A percentile compares a stretch with the other conserved stretches of the same genome.
Evolutionary conservation across 2,888 invertebrate genomes (phyloP).

Genomic region (Nomada fucata): DNA sequence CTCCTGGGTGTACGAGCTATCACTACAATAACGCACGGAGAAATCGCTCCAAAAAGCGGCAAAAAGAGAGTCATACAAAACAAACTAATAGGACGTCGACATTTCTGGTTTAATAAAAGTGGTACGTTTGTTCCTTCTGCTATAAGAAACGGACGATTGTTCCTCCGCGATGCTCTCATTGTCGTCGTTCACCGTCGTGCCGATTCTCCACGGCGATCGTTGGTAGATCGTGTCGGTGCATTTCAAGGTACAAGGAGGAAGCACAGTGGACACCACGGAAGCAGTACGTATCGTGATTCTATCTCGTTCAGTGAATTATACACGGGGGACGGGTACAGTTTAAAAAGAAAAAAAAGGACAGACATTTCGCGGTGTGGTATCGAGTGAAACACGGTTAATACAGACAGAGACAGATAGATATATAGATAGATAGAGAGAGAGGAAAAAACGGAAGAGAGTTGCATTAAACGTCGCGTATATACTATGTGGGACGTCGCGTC

Average conservation of each 20-base stretch:
- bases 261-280: conserved; percentile 40
- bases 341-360: conserved; percentile 9
- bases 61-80: not conserved
- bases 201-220: conserved; percentile 48
- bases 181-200: conserved; percentile 32
- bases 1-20: conserved; percentile 48
- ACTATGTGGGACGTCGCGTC: conserved; percentile 73
- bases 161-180: conserved; percentile 37
- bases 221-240: conserved; percentile 51
- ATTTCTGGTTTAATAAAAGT: conserved; percentile 4
- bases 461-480: conserved; percentile 50
- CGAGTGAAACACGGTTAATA: not conserved
- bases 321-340: not conserved
- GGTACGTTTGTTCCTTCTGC: conserved; percentile 21
- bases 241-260: conserved; percentile 27
- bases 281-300: conserved; percentile 18
- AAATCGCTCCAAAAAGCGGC: conserved; percentile 36
- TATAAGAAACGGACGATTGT: not conserved
- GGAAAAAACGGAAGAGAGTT: conserved; percentile 47
- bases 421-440: conserved; percentile 28
- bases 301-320: conserved; percentile 26
- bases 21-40: conserved; percentile 29
- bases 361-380: not conserved
- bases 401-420: not conserved
- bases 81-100: too few species aligned